Base-by-base conservation (phyloP, 2,888 invertebrate species). In the Parelbella ahira region DNA sequence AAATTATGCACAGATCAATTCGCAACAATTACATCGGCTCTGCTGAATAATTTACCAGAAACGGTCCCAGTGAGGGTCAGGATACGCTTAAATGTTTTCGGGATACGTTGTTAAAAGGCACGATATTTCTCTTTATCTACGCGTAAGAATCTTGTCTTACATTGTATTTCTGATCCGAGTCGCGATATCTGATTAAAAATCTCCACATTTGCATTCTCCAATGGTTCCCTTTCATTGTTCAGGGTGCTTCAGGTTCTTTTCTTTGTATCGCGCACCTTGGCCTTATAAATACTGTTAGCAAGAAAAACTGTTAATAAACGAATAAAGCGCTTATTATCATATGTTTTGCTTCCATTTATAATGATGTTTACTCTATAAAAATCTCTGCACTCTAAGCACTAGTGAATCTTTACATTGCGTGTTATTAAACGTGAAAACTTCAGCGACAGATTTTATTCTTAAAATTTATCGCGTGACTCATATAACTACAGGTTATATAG, bases 1-100 rank as follows among this genome's bases (percentile, higher is more conserved):
- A 74, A 83, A 83, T 82, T 84, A 84, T 84, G 79, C 80, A 83
- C 64, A 82, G 78, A 83, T 79, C 81, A 78, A 81, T 82, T 78
- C 77, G 64, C 68, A 56, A 64, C 69, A 64, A 73, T 73, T 70
- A 70, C 73, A 76, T 67, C 68, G 70, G 62, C 64, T 56, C 60
- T 68, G 66, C 73, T 83, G 79, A 84, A 84, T 83, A 79, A 83
- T 86, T 86, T 81, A 78, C 70, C 63, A 68, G 64, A 75, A 75
- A 82, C 76, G 81, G 82, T 80, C 77, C 79, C 34, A 15, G 15
- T 74, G 71, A 78, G 80, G 80, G 79, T 80, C 75, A 72, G 68
- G 44, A 41, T 30, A 68, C 60, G 72, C 74, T 77, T 79, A 83
- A 37, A 80, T 75, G 80, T 70, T 75, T 74, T 63, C 66, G 47